Evolutionary conservation across 2,797 vertebrate species (phyloP).

Genomic region (Danio tinwini): DNA sequence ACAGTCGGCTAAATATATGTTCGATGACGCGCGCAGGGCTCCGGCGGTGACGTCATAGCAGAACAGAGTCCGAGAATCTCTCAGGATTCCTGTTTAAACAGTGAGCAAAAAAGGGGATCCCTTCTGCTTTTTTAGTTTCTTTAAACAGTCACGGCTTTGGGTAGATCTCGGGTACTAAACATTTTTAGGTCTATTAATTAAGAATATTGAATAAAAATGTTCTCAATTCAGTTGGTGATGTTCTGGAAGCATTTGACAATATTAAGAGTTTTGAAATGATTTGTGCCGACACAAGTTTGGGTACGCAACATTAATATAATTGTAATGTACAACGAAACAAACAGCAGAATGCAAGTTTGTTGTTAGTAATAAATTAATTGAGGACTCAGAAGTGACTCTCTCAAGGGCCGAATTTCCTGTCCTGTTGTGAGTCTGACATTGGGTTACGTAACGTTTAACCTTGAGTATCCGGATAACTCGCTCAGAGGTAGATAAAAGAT

Average conservation of each 20-base stretch:
- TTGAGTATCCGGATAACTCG: slow-evolving; percentile 27
- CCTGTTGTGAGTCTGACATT: slow-evolving; percentile 13
- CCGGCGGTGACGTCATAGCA: slow-evolving; percentile 71
- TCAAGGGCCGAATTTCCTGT: background rate
- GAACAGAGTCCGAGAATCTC: slow-evolving; percentile 56
- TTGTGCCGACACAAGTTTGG: no score
- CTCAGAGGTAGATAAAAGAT: background rate
- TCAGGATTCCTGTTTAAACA: slow-evolving; percentile 33
- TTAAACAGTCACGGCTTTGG: background rate
- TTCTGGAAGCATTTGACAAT: no score
- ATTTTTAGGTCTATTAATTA: no score
- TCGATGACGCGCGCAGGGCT: slow-evolving; percentile 71
- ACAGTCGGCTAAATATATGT: slow-evolving; percentile 79
- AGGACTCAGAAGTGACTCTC: no score
- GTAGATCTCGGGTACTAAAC: background rate
- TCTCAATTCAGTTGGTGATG: no score
- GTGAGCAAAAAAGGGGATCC: background rate
- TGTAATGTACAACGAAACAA: background rate
- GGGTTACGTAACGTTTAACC: slow-evolving; percentile 55
- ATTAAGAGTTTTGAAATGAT: no score
- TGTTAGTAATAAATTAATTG: no score
- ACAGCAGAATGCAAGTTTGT: background rate
- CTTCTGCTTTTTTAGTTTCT: background rate
- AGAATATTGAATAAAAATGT: no score
- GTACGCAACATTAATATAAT: background rate